Percentiles rank a stretch among this genome's conserved stretches.
Conservation (phyloP, 2,888 invertebrate species). For the Steromphala cineraria region DNA sequence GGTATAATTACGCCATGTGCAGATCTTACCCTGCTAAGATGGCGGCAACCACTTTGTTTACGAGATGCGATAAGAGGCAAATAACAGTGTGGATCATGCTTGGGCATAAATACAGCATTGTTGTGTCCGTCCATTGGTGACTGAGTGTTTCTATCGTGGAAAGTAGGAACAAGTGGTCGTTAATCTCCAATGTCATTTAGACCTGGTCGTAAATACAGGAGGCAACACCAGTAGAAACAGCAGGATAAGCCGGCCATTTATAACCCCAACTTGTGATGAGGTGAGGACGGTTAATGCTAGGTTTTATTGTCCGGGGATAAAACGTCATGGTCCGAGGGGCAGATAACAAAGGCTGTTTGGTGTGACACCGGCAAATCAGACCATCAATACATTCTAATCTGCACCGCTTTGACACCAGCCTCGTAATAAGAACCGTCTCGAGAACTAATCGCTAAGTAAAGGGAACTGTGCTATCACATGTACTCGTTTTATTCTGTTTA, state of each 20-base stretch:
- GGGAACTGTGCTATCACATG: neutral
- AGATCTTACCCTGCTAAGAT: neutral
- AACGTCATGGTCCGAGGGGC: neutral
- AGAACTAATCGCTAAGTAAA: neutral
- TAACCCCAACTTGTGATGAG: neutral
- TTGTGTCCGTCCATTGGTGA: neutral
- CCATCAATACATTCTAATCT: neutral
- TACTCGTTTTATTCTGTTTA: neutral
- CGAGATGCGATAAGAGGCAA: constrained; percentile 7
- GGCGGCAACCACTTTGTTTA: neutral
- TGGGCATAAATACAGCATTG: constrained; percentile 4
- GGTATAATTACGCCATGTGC: neutral
- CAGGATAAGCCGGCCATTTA: constrained; percentile 11
- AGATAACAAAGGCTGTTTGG: neutral
- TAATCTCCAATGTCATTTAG: constrained; percentile 16
- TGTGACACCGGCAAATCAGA: neutral
- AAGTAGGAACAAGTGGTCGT: constrained; percentile 3
- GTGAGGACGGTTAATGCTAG: neutral
- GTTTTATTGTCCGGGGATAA: constrained; percentile 1
- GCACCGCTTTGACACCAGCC: neutral
- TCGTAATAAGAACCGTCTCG: neutral
- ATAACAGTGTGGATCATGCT: neutral
- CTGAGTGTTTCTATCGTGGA: neutral
- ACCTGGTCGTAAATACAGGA: neutral
- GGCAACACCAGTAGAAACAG: neutral